Evolutionary conservation across 2,888 invertebrate species (phyloP).

Genomic region (Eristalinus sepulchralis): DNA sequence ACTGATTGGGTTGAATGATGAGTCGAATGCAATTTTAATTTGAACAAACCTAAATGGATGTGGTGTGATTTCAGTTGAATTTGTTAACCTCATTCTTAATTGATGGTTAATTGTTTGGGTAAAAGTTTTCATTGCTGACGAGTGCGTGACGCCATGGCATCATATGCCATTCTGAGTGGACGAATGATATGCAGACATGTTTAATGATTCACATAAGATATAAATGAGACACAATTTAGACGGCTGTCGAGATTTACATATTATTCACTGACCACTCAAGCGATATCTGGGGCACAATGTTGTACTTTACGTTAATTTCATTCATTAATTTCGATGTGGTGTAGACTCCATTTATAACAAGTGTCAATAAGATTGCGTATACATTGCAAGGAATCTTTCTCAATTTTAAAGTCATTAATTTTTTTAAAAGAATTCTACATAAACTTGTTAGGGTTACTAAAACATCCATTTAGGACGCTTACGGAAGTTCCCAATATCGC

Average conservation of each 20-base stretch:
- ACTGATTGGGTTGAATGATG: not conserved
- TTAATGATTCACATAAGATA: not conserved
- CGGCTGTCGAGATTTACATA: not conserved
- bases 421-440: too few relatives aligned
- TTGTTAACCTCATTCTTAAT: not conserved
- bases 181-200: not conserved
- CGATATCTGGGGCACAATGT: not conserved
- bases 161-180: not conserved
- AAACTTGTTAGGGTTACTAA: too few relatives aligned
- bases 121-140: not conserved
- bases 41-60: not conserved
- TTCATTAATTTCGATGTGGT: too few relatives aligned
- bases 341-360: too few relatives aligned
- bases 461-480: too few relatives aligned
- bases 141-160: not conserved
- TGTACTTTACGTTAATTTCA: not conserved
- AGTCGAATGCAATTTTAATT: constrained; percentile 10
- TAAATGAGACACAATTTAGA: not conserved
- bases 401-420: too few relatives aligned
- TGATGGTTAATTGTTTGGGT: not conserved
- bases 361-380: too few relatives aligned
- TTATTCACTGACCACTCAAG: not conserved
- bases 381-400: too few relatives aligned
- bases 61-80: not conserved
- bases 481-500: too few relatives aligned